Conservation (phyloP, 2,797 vertebrate species). For the Chelon labrosus region DNA sequence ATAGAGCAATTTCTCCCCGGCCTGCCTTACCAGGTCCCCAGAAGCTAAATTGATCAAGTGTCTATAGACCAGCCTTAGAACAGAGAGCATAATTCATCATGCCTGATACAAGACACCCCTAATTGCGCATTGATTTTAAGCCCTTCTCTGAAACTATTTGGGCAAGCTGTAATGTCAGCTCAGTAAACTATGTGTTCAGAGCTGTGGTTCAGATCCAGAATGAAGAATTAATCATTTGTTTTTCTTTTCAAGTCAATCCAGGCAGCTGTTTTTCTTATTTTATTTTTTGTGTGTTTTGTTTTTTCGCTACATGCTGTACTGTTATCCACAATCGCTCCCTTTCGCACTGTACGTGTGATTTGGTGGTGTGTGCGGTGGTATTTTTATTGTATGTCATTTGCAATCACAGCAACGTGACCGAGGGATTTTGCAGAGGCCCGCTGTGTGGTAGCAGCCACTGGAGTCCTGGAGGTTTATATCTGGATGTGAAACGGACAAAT, state of each 20-base stretch:
- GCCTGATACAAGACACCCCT: slow-evolving; percentile 80
- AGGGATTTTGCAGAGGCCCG: slow-evolving; percentile 46
- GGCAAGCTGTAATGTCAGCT: slow-evolving; percentile 72
- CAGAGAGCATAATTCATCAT: slow-evolving; percentile 81
- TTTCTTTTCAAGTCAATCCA: slow-evolving; percentile 46
- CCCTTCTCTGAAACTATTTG: slow-evolving; percentile 75
- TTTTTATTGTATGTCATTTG: slow-evolving; percentile 30
- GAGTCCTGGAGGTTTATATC: slow-evolving; percentile 53
- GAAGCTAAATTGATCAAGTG: slow-evolving; percentile 79
- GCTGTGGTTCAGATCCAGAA: slow-evolving; percentile 49
- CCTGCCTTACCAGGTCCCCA: slow-evolving; percentile 59
- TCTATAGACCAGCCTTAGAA: slow-evolving; percentile 73
- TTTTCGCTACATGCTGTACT: slow-evolving; percentile 30
- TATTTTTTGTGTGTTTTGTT: slow-evolving; percentile 19
- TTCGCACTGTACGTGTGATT: slow-evolving; percentile 16
- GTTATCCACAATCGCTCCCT: slow-evolving; percentile 17
- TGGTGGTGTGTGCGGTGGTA: neutral
- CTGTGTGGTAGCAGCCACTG: slow-evolving; percentile 42
- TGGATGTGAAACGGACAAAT: slow-evolving; percentile 27
- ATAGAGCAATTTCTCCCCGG: slow-evolving; percentile 76
- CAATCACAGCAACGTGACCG: slow-evolving; percentile 35
- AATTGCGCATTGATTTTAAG: slow-evolving; percentile 80
- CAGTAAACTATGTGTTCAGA: slow-evolving; percentile 72
- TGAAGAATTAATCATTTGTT: slow-evolving; percentile 67
- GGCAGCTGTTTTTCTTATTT: slow-evolving; percentile 39